These are phyloP conservation scores for Bujurquina vittata DNA, from an alignment of 2,113 vertebrate species.

Conservation along the genomic window DNA sequence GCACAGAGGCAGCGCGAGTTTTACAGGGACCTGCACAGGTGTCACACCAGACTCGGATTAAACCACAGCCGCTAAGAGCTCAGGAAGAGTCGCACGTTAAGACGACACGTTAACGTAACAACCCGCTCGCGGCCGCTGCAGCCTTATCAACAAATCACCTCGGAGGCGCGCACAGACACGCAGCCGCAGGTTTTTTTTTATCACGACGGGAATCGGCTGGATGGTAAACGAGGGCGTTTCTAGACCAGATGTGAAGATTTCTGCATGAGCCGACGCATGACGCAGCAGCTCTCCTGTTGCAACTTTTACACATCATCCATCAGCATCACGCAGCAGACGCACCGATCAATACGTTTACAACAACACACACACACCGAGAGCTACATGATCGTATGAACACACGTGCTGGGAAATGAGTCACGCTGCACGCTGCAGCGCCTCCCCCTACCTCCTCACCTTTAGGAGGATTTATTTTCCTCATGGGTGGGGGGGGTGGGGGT, in stretches of 20 bases:
- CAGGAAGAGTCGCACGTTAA: not conserved
- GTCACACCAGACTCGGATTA: not conserved
- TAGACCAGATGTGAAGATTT: slow-evolving; percentile 20
- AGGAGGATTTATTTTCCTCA: not conserved
- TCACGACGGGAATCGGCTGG: not conserved
- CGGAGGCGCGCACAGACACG: not conserved
- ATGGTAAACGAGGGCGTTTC: not conserved
- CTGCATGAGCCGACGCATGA: slow-evolving; percentile 49
- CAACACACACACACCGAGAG: not conserved
- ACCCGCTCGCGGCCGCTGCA: slow-evolving; percentile 1
- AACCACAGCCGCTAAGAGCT: not conserved
- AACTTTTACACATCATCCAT: slow-evolving; percentile 45
- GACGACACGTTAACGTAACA: not conserved
- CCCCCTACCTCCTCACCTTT: slow-evolving; percentile 21
- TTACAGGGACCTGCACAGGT: not conserved
- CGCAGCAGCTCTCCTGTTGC: slow-evolving; percentile 44
- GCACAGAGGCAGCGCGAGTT: not conserved
- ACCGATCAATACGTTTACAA: not conserved
- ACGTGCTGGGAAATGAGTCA: slow-evolving; percentile 26
- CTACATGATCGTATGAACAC: not conserved
- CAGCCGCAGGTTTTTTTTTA: not conserved
- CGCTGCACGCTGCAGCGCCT: slow-evolving; percentile 17
- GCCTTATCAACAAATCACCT: slow-evolving; percentile 20
- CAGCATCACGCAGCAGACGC: slow-evolving; percentile 22
- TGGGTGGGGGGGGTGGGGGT: not conserved